Conservation (phyloP, 1,140 invertebrate genomes). For the Aphelenchoides avenae region DNA sequence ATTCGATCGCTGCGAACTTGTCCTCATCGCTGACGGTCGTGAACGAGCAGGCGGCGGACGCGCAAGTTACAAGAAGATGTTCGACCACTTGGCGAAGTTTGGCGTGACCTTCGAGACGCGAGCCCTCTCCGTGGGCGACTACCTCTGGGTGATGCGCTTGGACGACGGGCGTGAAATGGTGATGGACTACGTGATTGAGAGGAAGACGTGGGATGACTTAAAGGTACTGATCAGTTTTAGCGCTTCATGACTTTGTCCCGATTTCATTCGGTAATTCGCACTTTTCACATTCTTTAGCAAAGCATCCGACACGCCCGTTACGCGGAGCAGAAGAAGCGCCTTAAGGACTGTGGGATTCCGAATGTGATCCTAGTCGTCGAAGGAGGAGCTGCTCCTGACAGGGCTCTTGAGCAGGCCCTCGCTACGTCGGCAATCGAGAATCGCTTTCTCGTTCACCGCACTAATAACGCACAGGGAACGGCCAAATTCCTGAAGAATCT, state of each 20-base stretch:
- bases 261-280: not conserved
- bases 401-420: constrained; percentile 43
- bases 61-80: constrained; percentile 19
- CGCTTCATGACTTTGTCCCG: not conserved
- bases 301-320: constrained; percentile 47
- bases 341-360: constrained; percentile 32
- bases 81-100: constrained; percentile 31
- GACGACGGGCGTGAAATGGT: constrained; percentile 34
- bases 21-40: constrained; percentile 40
- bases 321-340: constrained; percentile 42
- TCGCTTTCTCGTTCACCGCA: constrained; percentile 46
- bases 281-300: constrained; percentile 26
- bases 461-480: constrained; percentile 34
- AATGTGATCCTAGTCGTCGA: constrained; percentile 45
- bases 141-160: constrained; percentile 39
- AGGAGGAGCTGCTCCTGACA: constrained; percentile 23
- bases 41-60: constrained; percentile 22
- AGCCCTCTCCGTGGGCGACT: constrained; percentile 48
- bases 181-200: constrained; percentile 46
- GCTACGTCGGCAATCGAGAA: constrained; percentile 39
- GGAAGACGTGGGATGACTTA: constrained; percentile 49
- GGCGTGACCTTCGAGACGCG: constrained; percentile 36
- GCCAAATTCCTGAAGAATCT: constrained; percentile 43
- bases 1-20: constrained; percentile 12
- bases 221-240: constrained; percentile 17